phyloP scores from a whole-genome alignment of 2,797 vertebrate genomes.

The Garrulus glandarius region DNA sequence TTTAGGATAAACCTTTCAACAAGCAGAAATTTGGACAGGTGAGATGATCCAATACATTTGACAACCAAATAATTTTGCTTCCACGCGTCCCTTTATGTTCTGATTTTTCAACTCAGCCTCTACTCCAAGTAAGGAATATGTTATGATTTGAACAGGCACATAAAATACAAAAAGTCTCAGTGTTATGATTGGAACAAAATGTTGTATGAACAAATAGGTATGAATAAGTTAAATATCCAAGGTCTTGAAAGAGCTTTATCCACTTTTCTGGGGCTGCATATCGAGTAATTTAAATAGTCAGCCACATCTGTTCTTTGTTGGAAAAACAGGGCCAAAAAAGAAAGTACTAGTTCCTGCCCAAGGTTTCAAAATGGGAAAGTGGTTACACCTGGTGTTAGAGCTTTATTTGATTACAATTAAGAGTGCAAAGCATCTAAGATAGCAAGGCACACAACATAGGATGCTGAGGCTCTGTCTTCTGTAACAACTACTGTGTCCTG shows the following conservation, averaged over 20 bases:
- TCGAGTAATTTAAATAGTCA: neutral
- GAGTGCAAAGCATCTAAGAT: neutral
- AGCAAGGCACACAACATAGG: neutral
- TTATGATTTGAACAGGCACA: neutral
- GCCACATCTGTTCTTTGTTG: neutral
- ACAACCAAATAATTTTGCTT: neutral
- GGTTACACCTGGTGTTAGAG: neutral
- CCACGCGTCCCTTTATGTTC: neutral
- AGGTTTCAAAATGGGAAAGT: neutral
- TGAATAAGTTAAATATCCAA: neutral
- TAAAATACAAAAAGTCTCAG: neutral
- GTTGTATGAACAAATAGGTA: neutral
- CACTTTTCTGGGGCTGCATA: neutral
- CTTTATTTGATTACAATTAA: neutral
- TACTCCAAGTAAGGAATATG: neutral
- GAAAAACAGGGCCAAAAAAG: neutral
- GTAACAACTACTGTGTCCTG: accelerated
- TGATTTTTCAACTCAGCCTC: neutral
- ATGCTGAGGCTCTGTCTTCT: neutral
- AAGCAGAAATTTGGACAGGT: neutral
- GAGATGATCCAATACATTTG: neutral
- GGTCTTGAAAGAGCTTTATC: neutral
- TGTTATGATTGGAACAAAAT: neutral
- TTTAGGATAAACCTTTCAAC: conserved; percentile 6
- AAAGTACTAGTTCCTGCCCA: neutral